Base-by-base conservation (phyloP, 2,797 vertebrate species). In the Orientallactaga sibirica region DNA sequence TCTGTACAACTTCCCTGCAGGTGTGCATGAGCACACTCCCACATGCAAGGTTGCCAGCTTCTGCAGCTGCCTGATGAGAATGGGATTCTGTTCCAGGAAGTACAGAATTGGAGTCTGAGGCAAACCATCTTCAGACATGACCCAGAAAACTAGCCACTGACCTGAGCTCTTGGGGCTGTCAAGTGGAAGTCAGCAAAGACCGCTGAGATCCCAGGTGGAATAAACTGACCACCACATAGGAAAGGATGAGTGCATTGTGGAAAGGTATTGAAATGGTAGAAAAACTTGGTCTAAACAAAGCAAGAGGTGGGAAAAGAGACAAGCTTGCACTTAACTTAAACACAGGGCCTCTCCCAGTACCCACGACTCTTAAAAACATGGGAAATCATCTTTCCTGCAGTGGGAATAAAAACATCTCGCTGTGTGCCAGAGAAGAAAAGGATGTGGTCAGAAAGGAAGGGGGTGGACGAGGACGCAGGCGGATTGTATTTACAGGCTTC, bases 361-460 rank as follows among this genome's bases (percentile, higher is more conserved):
- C 27, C 25, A 22, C 6, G 71, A 33, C 52, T 71, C 67, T 70
- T 74, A 52, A 18, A 48, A 90, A 76, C 86, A 68, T 67, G 85
- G 90, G 83, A 86, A 62, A 75, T 58, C 37, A 55, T 73, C 67
- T 94, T 85, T 84, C 64, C 76, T 90, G 52, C 43, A 11, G 9
- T 80, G 91, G 61, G 86, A 62, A 55, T 24, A 88, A 68, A 83
- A 52, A 58, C 3, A 9, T 24, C 55, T 92, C 37, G 9, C 58
- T 62, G 14, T 58, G 41, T 27, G 84, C 88, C 95, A 90, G 76
- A 66, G 86, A 92, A 58, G 15, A 22, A 87, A 43, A 90, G 92
- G 96, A 96, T 92, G 96, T 88, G 96, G 96, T 95, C 95, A 76
- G 92, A 90, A 80, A 86, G 92, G 93, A 80, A 71, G 88, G 27